A percentile compares a stretch with the other conserved stretches of the same genome.
Evolutionary conservation across 2,888 invertebrate genomes (phyloP).

Genomic region (Isotomurus palustris): DNA sequence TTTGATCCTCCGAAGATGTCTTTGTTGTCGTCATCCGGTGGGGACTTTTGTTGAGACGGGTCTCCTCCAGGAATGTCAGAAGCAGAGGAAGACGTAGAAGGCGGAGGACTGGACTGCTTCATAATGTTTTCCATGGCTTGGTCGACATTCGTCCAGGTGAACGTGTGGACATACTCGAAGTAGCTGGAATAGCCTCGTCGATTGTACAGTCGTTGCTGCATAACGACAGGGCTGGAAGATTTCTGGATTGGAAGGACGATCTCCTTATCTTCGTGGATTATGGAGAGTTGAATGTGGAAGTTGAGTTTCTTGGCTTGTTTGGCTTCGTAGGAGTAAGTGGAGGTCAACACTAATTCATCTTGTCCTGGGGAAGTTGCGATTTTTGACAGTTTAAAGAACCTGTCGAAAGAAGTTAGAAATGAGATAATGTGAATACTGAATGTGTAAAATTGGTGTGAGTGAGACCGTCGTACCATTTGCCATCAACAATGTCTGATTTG

Average conservation of each 20-base stretch:
- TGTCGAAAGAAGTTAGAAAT: neutral
- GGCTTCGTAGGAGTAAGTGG: conserved; percentile 38
- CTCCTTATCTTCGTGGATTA: conserved; percentile 32
- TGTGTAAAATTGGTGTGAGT: neutral
- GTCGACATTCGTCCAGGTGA: conserved; percentile 33
- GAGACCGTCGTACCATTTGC: conserved; percentile 44
- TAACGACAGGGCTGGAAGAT: conserved; percentile 29
- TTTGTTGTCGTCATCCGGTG: neutral
- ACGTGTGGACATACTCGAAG: conserved; percentile 34
- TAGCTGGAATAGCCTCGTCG: conserved; percentile 25
- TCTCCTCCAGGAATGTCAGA: neutral
- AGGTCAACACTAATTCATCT: conserved; percentile 27
- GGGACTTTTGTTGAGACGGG: neutral
- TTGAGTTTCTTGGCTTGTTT: conserved; percentile 29
- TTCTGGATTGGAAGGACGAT: conserved; percentile 34
- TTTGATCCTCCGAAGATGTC: neutral
- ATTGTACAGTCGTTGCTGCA: conserved; percentile 33
- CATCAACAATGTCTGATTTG: conserved; percentile 40
- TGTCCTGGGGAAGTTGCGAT: neutral
- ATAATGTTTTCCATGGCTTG: conserved; percentile 25
- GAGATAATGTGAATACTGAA: neutral
- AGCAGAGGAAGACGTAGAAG: neutral
- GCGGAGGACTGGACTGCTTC: neutral
- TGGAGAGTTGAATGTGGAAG: conserved; percentile 29
- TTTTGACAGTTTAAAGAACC: conserved; percentile 17